These are phyloP conservation scores for Gandaritis pyraliata DNA, from an alignment of 2,888 invertebrate genomes.

Conservation along the genomic window DNA sequence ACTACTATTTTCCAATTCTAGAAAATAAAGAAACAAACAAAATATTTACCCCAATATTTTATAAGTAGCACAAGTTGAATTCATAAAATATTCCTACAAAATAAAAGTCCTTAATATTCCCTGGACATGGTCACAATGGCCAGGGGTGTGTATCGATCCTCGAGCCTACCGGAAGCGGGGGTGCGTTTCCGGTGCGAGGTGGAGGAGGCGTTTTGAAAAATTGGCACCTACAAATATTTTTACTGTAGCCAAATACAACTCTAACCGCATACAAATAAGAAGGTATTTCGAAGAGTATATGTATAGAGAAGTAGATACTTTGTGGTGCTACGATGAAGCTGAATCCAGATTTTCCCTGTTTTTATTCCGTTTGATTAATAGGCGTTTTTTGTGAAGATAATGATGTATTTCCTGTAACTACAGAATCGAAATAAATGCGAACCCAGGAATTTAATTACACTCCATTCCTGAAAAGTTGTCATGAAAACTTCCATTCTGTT, in stretches of 20 bases:
- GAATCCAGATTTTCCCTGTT: conserved; percentile 55
- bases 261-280: conserved; percentile 49
- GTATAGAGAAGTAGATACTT: conserved; percentile 48
- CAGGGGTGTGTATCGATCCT: conserved; percentile 77
- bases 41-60: too few relatives aligned
- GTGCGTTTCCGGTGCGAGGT: conserved; percentile 66
- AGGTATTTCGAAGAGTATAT: conserved; percentile 30
- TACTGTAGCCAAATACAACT: conserved; percentile 52
- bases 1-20: too few relatives aligned
- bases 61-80: not conserved
- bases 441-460: conserved; percentile 13
- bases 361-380: conserved; percentile 47
- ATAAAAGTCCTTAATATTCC: conserved; percentile 51
- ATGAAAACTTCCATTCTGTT: conserved; percentile 7
- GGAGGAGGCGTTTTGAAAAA: conserved; percentile 81
- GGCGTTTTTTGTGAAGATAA: conserved; percentile 40
- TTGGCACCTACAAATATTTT: conserved; percentile 73
- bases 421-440: conserved; percentile 15
- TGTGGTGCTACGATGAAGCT: conserved; percentile 53
- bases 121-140: conserved; percentile 65
- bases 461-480: conserved; percentile 12
- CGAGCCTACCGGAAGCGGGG: conserved; percentile 75
- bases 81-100: not conserved
- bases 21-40: too few relatives aligned
- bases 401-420: conserved; percentile 33